These are phyloP conservation scores for Rhodinocichla rosea DNA, from an alignment of 2,113 vertebrate species.

Conservation along the genomic window DNA sequence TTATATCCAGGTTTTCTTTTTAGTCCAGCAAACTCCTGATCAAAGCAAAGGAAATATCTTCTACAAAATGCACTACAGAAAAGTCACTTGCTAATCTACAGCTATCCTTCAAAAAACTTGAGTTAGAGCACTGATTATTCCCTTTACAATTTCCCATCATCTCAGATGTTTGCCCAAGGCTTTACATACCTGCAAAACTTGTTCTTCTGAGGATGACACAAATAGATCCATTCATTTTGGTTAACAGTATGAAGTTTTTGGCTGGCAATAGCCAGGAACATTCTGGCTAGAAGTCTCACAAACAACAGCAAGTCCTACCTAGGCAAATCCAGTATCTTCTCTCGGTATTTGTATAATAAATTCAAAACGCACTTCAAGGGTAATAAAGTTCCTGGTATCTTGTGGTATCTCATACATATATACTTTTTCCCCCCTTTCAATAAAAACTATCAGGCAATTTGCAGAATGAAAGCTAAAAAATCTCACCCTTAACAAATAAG, in stretches of 20 bases:
- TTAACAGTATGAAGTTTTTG: background rate
- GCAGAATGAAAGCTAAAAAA: background rate
- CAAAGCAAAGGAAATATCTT: background rate
- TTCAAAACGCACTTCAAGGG: background rate
- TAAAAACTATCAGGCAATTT: background rate
- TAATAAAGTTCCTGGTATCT: background rate
- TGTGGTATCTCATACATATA: background rate
- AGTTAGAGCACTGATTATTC: background rate
- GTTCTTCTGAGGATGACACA: slow-evolving; percentile 37
- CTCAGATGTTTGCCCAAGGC: background rate
- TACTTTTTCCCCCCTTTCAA: background rate
- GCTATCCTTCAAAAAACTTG: background rate
- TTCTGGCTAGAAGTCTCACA: background rate
- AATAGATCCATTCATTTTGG: slow-evolving; percentile 15
- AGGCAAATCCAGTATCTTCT: background rate
- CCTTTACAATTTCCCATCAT: background rate
- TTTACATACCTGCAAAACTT: slow-evolving; percentile 58
- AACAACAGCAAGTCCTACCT: background rate
- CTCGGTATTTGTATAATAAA: background rate
- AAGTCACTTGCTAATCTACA: background rate
- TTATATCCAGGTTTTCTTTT: background rate
- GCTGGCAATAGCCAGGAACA: background rate
- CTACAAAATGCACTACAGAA: background rate
- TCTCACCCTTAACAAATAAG: background rate
- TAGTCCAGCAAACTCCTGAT: background rate